Conservation (phyloP, 2,797 vertebrate species). For the Gymnoscopelus microlampas region DNA sequence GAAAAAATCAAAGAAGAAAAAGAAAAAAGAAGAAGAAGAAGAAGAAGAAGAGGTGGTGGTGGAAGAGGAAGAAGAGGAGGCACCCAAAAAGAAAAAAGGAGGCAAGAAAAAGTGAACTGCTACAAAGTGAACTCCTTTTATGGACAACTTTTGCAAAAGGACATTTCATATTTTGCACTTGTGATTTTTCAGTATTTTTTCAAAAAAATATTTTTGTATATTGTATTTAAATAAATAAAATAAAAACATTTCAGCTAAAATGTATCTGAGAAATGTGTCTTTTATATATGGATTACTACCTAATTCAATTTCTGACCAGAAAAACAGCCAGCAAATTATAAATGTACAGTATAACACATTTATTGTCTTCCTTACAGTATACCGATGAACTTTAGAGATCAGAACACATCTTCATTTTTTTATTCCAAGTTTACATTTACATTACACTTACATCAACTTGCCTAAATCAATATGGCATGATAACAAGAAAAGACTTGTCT, state of each 20-base stretch:
- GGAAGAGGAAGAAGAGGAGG: constrained; percentile 58
- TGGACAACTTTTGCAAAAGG: constrained; percentile 35
- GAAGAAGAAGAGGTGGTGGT: constrained; percentile 26
- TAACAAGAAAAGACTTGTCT: constrained; percentile 36
- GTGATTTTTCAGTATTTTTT: constrained; percentile 46
- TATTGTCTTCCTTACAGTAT: constrained; percentile 78
- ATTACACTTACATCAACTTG: constrained; percentile 64
- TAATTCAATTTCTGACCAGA: neutral
- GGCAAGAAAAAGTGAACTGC: constrained; percentile 77
- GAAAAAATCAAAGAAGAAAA: constrained; percentile 79
- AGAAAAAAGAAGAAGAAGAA: constrained; percentile 74
- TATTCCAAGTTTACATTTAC: constrained; percentile 64
- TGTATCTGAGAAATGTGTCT: constrained; percentile 11
- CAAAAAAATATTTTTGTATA: constrained; percentile 52
- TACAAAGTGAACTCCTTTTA: neutral
- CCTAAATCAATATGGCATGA: constrained; percentile 43
- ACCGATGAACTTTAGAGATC: constrained; percentile 65
- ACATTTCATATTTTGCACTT: constrained; percentile 36
- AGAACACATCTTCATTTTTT: constrained; percentile 57
- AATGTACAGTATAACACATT: constrained; percentile 62
- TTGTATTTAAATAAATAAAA: constrained; percentile 53
- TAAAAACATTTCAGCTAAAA: constrained; percentile 5
- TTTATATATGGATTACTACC: neutral
- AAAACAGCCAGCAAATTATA: neutral
- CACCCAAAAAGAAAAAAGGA: constrained; percentile 60